Percentiles rank a stretch among this genome's conserved stretches.
These are phyloP conservation scores for Clarias platycephalus DNA, from an alignment of 2,797 vertebrate species.

Conservation along the genomic window DNA sequence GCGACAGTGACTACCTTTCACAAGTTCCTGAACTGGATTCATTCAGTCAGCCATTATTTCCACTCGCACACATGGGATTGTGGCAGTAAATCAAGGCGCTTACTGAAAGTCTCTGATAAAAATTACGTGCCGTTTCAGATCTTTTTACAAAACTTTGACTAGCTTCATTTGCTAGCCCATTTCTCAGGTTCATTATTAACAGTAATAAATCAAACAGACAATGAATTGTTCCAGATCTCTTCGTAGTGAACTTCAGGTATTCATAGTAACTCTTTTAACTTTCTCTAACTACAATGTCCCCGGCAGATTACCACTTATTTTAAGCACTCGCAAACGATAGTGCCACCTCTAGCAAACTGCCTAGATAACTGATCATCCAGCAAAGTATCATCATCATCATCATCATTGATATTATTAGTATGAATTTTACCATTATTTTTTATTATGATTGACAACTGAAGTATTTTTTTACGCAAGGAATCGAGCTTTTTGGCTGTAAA, in stretches of 20 bases:
- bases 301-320: background rate
- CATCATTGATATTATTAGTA: background rate
- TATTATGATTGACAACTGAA: background rate
- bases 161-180: background rate
- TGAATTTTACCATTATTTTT: background rate
- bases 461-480: background rate
- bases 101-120: background rate
- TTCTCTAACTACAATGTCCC: background rate
- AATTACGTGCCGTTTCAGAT: background rate
- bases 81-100: constrained; percentile 5
- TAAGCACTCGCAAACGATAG: background rate
- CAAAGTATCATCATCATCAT: background rate
- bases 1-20: constrained; percentile 38
- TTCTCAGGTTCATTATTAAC: background rate
- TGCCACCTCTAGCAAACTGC: background rate
- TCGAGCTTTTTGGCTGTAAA: background rate
- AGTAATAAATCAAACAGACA: background rate
- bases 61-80: background rate
- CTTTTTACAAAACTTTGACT: background rate
- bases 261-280: background rate
- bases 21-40: constrained; percentile 20
- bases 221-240: background rate
- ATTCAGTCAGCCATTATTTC: constrained; percentile 2
- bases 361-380: background rate
- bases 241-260: background rate